Percentiles rank a stretch among this genome's conserved stretches.
These are phyloP conservation scores for Babyrousa celebensis DNA, from an alignment of 2,797 vertebrate genomes.

Conservation along the genomic window DNA sequence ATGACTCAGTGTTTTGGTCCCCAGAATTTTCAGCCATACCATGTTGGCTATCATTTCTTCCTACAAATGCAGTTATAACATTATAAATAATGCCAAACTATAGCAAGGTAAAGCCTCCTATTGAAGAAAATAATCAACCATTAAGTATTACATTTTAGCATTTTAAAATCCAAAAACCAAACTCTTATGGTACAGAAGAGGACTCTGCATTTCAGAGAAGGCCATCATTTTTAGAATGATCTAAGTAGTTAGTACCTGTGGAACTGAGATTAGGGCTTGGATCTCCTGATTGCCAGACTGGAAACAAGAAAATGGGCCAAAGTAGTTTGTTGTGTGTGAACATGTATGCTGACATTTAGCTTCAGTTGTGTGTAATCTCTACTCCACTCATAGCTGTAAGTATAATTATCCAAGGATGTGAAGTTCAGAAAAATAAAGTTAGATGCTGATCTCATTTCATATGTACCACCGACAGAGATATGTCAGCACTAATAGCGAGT, in stretches of 20 bases:
- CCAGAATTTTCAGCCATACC: not conserved
- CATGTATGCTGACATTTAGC: not conserved
- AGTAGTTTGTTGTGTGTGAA: not conserved
- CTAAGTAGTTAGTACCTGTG: not conserved
- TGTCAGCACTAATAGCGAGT: conserved; percentile 21
- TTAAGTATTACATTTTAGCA: not conserved
- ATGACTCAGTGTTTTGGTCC: not conserved
- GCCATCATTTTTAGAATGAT: not conserved
- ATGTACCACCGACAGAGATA: conserved; percentile 40
- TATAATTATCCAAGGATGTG: not conserved
- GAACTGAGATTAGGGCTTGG: not conserved
- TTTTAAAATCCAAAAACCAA: not conserved
- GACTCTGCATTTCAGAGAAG: not conserved
- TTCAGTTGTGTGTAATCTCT: not conserved
- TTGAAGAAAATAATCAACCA: not conserved
- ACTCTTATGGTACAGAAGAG: not conserved
- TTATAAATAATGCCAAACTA: not conserved
- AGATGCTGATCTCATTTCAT: conserved; percentile 16
- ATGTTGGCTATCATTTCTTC: not conserved
- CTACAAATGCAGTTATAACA: not conserved
- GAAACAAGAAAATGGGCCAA: not conserved
- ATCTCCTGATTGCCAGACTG: not conserved
- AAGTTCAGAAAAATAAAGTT: conserved; percentile 29
- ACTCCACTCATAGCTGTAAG: not conserved
- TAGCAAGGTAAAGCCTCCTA: not conserved